Evolutionary conservation across 2,888 invertebrate species (phyloP).

Genomic region (Pristionchus entomophagus): DNA sequence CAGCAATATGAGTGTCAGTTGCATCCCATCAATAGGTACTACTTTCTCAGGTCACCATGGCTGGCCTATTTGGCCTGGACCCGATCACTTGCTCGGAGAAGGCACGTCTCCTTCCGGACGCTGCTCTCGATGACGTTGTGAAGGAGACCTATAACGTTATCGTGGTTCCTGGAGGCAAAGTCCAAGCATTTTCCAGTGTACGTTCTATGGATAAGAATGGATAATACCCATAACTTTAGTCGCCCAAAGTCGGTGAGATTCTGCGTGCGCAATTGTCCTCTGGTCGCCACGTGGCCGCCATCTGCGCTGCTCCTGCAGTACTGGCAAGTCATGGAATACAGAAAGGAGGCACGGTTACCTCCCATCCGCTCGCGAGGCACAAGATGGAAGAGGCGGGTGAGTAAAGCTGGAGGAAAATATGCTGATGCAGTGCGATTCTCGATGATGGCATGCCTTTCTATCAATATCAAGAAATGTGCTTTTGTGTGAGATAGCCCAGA

Average conservation of each 20-base stretch:
- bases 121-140: conserved; percentile 81
- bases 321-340: conserved; percentile 88
- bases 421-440: too few relatives aligned
- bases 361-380: conserved; percentile 89
- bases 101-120: conserved; percentile 87
- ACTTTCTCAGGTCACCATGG: conserved; percentile 82
- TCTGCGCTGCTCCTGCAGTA: conserved; percentile 95
- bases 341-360: conserved; percentile 87
- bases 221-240: conserved; percentile 78
- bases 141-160: conserved; percentile 82
- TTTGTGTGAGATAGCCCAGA: background rate
- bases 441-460: too few relatives aligned
- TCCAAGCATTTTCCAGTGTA: conserved; percentile 50
- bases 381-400: conserved; percentile 81
- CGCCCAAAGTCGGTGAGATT: conserved; percentile 84
- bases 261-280: conserved; percentile 86
- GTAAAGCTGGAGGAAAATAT: background rate
- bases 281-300: conserved; percentile 89
- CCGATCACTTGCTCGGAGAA: conserved; percentile 85
- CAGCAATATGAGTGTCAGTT: too few relatives aligned
- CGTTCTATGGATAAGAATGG: background rate
- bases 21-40: background rate
- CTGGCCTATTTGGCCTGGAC: conserved; percentile 84
- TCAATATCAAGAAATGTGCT: background rate
- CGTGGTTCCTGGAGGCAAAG: conserved; percentile 91